Percentiles rank a stretch among this genome's conserved stretches.
Evolutionary conservation across 2,888 invertebrate genomes (phyloP).

Genomic region (Amitus sp.): DNA sequence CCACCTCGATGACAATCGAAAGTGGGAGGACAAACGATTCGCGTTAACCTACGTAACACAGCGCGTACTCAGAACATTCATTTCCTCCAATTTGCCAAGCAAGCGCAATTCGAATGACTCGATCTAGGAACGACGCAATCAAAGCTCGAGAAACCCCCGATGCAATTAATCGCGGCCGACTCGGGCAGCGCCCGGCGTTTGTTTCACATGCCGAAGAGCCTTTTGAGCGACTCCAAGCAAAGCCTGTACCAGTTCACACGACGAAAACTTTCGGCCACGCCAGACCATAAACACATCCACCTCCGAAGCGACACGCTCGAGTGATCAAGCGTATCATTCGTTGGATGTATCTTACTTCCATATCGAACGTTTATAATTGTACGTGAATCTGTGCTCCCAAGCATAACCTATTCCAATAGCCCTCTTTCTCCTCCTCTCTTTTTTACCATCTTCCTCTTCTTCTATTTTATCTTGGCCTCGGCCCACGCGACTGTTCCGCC

Average conservation of each 20-base stretch:
- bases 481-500: slow-evolving; percentile 20
- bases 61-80: neutral
- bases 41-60: slow-evolving; percentile 56
- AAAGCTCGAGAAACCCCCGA: too few species aligned
- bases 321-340: slow-evolving; percentile 24
- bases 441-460: slow-evolving; percentile 13
- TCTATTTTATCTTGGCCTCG: slow-evolving; percentile 16
- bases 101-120: too few species aligned
- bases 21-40: slow-evolving; percentile 61
- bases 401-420: slow-evolving; percentile 13
- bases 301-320: slow-evolving; percentile 21
- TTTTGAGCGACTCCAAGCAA: too few species aligned
- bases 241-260: slow-evolving; percentile 3
- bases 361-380: slow-evolving; percentile 14
- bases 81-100: slow-evolving; percentile 1
- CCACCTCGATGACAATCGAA: slow-evolving; percentile 52
- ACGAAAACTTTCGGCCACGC: neutral
- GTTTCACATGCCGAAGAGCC: too few species aligned
- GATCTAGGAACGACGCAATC: neutral
- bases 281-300: slow-evolving; percentile 13
- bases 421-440: slow-evolving; percentile 6
- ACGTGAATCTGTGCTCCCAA: slow-evolving; percentile 13
- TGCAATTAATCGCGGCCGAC: too few species aligned
- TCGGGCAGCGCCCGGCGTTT: too few species aligned
- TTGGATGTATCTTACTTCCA: slow-evolving; percentile 11